These are phyloP conservation scores for Sciurus vulgaris DNA, from an alignment of 2,797 vertebrate genomes.

Conservation along the genomic window DNA sequence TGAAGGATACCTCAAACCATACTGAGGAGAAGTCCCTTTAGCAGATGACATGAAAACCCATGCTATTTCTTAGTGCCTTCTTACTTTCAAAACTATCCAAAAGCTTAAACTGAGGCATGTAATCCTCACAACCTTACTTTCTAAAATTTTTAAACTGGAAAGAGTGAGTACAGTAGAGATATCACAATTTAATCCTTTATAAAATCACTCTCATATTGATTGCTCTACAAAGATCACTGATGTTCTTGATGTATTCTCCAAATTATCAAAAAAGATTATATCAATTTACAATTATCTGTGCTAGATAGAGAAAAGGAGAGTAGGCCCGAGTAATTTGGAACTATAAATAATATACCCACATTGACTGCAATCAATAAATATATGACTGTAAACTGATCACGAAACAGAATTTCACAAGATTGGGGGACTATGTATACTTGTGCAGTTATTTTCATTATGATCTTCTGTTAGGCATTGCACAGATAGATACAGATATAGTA, in stretches of 20 bases:
- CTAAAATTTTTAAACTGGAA: background rate
- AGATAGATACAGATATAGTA: background rate
- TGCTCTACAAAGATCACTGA: background rate
- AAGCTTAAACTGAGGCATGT: conserved; percentile 6
- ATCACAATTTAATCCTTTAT: conserved; percentile 35
- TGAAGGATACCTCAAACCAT: conserved; percentile 13
- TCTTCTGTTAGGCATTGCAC: background rate
- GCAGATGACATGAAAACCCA: background rate
- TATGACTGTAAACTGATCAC: background rate
- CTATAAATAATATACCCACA: background rate
- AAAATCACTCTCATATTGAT: background rate
- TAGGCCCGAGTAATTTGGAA: background rate
- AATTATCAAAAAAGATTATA: background rate
- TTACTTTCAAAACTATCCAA: conserved; percentile 49
- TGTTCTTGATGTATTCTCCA: background rate
- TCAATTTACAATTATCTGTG: background rate
- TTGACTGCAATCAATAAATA: background rate
- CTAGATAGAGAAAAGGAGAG: background rate
- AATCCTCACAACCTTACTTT: background rate
- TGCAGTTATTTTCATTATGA: background rate
- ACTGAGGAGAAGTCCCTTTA: background rate
- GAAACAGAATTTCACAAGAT: background rate
- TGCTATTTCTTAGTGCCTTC: background rate
- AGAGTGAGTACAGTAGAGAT: rapidly evolving
- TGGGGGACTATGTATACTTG: background rate